Percentiles rank a stretch among this genome's conserved stretches.
These are phyloP conservation scores for Syrphus vitripennis DNA, from an alignment of 2,888 invertebrate species.

Conservation along the genomic window DNA sequence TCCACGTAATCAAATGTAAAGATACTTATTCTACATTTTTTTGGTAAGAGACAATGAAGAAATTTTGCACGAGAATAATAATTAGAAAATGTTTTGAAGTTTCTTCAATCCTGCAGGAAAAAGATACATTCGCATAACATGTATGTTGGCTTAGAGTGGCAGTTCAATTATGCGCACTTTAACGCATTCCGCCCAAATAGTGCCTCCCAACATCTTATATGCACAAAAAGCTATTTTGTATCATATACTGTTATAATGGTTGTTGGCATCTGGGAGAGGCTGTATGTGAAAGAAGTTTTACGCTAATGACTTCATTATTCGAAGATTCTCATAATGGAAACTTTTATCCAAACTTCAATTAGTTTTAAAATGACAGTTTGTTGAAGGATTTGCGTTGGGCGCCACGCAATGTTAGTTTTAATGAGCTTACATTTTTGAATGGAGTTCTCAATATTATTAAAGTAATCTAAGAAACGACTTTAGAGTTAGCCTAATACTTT, in stretches of 20 bases:
- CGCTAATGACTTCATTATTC: slow-evolving; percentile 60
- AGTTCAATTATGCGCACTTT: slow-evolving; percentile 67
- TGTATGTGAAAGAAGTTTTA: slow-evolving; percentile 39
- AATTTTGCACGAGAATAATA: slow-evolving; percentile 46
- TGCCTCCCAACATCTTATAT: background rate
- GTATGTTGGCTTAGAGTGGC: slow-evolving; percentile 50
- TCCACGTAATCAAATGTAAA: slow-evolving; percentile 10
- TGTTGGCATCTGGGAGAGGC: background rate
- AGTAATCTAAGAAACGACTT: no score
- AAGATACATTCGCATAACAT: background rate
- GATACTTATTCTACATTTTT: slow-evolving; percentile 59
- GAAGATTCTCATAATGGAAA: slow-evolving; percentile 45
- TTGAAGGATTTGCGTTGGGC: background rate
- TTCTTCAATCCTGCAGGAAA: slow-evolving; percentile 1
- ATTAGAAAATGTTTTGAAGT: slow-evolving; percentile 57
- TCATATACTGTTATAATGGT: background rate
- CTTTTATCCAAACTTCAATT: slow-evolving; percentile 53
- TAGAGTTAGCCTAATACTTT: no score
- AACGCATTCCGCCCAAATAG: slow-evolving; percentile 44
- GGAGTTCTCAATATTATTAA: no score
- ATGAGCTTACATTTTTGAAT: background rate
- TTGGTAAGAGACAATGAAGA: slow-evolving; percentile 51
- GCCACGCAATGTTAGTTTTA: background rate
- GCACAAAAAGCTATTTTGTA: background rate
- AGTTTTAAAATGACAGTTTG: slow-evolving; percentile 49